A percentile compares a stretch with the other conserved stretches of the same genome.
Evolutionary conservation across 2,888 invertebrate species (phyloP).

Genomic region (Drosophila testacea): DNA sequence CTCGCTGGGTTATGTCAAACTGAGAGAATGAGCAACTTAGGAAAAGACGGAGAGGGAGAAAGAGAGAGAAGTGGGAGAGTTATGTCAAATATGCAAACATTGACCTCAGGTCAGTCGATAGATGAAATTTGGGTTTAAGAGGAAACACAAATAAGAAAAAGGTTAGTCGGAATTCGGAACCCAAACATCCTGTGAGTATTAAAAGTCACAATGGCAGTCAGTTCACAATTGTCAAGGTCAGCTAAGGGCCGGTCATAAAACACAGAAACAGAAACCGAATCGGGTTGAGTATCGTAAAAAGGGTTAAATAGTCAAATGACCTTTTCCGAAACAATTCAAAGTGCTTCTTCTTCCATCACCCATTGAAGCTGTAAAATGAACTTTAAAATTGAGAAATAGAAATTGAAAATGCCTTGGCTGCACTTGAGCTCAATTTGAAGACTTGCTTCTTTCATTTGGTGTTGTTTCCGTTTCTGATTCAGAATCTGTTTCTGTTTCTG

Average conservation of each 20-base stretch:
- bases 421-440: conserved; percentile 76
- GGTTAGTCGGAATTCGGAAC: conserved; percentile 47
- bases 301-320: conserved; percentile 74
- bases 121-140: conserved; percentile 26
- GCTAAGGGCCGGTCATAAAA: conserved; percentile 42
- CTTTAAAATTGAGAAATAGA: conserved; percentile 48
- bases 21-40: too few relatives aligned
- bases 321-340: conserved; percentile 28
- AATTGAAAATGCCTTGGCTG: conserved; percentile 62
- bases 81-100: conserved; percentile 32
- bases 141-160: conserved; percentile 52
- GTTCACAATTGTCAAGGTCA: conserved; percentile 51
- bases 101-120: conserved; percentile 34
- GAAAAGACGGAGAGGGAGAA: neutral
- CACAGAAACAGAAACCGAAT: conserved; percentile 12
- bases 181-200: conserved; percentile 53
- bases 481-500: conserved; percentile 35
- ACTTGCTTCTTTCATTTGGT: conserved; percentile 27
- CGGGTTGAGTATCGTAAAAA: conserved; percentile 28
- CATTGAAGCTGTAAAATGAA: conserved; percentile 37
- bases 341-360: conserved; percentile 1
- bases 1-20: conserved; percentile 12
- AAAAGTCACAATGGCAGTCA: conserved; percentile 34
- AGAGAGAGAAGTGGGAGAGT: conserved; percentile 1
- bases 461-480: conserved; percentile 12